Evolutionary conservation across 2,797 vertebrate genomes (phyloP).

Genomic region (Miopithecus talapoin): DNA sequence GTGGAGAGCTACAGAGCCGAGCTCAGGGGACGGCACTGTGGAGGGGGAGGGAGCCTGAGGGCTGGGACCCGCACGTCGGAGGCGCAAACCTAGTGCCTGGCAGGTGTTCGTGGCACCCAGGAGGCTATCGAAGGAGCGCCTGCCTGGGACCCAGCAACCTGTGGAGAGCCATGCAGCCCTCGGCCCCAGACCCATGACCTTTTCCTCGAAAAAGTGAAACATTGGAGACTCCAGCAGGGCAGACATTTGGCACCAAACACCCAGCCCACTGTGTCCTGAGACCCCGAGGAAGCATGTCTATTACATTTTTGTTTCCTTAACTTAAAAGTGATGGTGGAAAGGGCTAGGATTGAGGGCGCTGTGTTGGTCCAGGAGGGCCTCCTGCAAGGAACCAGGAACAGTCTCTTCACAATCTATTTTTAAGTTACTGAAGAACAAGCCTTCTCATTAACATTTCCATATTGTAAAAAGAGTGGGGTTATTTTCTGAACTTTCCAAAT

Average conservation of each 20-base stretch:
- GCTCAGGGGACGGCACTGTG: background rate
- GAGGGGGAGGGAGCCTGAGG: background rate
- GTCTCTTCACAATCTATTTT: background rate
- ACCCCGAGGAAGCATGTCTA: background rate
- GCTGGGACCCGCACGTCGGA: background rate
- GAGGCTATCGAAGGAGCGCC: background rate
- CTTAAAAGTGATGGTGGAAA: background rate
- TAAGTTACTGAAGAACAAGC: background rate
- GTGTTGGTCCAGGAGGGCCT: background rate
- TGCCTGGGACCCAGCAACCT: background rate
- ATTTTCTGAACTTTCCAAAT: background rate
- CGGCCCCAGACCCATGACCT: background rate
- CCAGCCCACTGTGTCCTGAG: background rate
- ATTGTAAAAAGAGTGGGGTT: background rate
- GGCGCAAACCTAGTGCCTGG: background rate
- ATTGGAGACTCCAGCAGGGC: background rate
- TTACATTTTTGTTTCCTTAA: constrained; percentile 7
- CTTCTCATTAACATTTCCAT: background rate
- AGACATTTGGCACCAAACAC: background rate
- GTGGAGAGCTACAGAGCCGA: background rate
- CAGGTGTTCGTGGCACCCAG: background rate
- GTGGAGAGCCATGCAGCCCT: fast-evolving
- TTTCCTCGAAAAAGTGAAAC: background rate
- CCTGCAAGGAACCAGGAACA: background rate
- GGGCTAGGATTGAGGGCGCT: background rate